Percentiles rank a stretch among this genome's conserved stretches.
Conservation (phyloP, 2,113 vertebrate genomes). For the Caranx ignobilis region DNA sequence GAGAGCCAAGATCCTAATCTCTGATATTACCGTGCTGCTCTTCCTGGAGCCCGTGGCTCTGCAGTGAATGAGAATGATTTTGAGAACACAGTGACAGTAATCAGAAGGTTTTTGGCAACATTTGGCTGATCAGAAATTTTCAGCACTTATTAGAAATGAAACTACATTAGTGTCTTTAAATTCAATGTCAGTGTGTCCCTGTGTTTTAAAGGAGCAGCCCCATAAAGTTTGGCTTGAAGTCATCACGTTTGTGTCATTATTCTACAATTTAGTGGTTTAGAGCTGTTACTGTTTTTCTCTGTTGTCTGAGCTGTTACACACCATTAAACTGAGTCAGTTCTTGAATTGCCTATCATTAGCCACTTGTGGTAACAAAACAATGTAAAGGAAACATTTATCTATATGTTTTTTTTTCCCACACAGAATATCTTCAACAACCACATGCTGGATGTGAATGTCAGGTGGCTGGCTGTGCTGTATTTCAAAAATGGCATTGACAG, state of each 20-base stretch:
- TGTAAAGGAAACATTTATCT: background rate
- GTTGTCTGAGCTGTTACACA: background rate
- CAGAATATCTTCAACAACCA: slow-evolving; percentile 99
- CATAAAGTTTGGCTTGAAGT: background rate
- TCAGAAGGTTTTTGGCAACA: slow-evolving; percentile 17
- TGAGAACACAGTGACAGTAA: slow-evolving; percentile 22
- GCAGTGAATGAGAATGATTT: slow-evolving; percentile 35
- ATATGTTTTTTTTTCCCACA: slow-evolving; percentile 12
- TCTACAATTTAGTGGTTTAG: background rate
- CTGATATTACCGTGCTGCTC: slow-evolving; percentile 14
- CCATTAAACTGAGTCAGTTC: background rate
- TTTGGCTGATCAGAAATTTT: slow-evolving; percentile 28
- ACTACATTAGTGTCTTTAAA: background rate
- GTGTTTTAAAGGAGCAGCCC: slow-evolving; percentile 1
- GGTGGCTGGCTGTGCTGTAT: slow-evolving; percentile 97
- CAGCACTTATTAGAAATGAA: slow-evolving; percentile 18
- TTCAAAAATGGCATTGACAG: slow-evolving; percentile 99
- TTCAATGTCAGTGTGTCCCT: background rate
- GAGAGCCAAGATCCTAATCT: slow-evolving; percentile 41
- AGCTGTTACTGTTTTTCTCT: background rate
- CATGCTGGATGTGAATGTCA: slow-evolving; percentile 94
- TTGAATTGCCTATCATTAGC: slow-evolving; percentile 10
- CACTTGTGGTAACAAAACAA: background rate
- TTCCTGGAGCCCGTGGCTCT: slow-evolving; percentile 31
- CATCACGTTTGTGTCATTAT: background rate